A percentile compares a stretch with the other conserved stretches of the same genome.
Conservation (phyloP, 2,888 invertebrate genomes). For the Thereva nobilitata region DNA sequence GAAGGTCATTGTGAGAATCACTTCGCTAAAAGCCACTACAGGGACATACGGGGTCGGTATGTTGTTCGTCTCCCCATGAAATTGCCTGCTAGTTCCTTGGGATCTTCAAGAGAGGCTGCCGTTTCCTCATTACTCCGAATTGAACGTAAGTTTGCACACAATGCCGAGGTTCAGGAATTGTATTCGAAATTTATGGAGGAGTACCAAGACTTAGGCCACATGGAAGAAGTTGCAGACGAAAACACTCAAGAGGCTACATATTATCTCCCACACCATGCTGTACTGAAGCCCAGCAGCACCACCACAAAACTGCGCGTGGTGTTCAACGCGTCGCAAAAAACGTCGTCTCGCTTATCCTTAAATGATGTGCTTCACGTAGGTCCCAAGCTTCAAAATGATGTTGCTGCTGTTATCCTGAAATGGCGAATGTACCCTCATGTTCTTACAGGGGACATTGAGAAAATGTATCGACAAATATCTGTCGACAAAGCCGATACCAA, state of each 20-base stretch:
- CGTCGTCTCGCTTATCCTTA: background rate
- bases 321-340: background rate
- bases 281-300: background rate
- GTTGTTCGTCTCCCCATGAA: too few species aligned
- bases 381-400: background rate
- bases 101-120: background rate
- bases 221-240: conserved; percentile 3
- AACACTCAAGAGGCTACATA: background rate
- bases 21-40: too few species aligned
- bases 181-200: background rate
- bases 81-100: too few species aligned
- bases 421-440: background rate
- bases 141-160: background rate
- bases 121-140: background rate
- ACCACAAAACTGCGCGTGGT: background rate
- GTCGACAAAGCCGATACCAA: background rate
- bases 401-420: background rate
- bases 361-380: background rate
- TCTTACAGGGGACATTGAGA: background rate
- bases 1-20: too few species aligned
- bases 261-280: background rate
- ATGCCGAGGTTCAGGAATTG: background rate
- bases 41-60: too few species aligned
- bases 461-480: background rate
- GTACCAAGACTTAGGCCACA: background rate